Base-by-base conservation (phyloP, 2,888 invertebrate species). In the Trachelus troglodyta region DNA sequence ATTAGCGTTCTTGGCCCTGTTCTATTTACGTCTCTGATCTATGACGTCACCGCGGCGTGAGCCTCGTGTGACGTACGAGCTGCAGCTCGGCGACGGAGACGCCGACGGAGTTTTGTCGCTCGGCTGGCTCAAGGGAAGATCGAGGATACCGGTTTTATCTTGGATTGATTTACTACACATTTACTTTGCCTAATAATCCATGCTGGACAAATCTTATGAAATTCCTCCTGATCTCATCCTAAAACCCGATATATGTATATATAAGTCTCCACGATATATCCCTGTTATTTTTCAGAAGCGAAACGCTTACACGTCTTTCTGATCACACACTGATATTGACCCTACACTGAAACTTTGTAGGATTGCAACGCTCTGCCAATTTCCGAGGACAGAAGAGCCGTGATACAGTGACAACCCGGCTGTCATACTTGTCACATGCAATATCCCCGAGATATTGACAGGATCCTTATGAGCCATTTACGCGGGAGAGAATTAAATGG, bases 1-100 rank as follows among this genome's bases (percentile, higher is more conserved):
- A 90, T 90, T 88, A 90, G 88, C 85, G 83, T 76, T 82, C 81
- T 84, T 86, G 83, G 87, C 86, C 87, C 84, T 85, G 86, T 88
- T 88, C 89, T 89, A 89, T 90, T 89, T 83, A 80, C 77, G 87
- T 87, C 82, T 76, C 74, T 80, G 83, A 87, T 86, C 82, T 80
- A 84, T 90, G 89, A 89, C 89, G 89, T 88, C 87, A 87, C 76
- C 12, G 40, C 69, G 76, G 79, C 82, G 79, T 83, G 85, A 83
- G 81, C 82, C 82, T 76, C 82, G 79, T 83, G 87, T 90, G 88
- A 90, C 90, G 90, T 90, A 31, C 83, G 83, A 83, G 81, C 82
- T 85, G 83, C 85, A 85, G 81, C 83, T 81, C 80, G 83, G 81
- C 82, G 84, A 83, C 83, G 81, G 79, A 77, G 75, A 78, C 83